phyloP scores from a whole-genome alignment of 2,113 vertebrate genomes.

The Callipepla californica region DNA sequence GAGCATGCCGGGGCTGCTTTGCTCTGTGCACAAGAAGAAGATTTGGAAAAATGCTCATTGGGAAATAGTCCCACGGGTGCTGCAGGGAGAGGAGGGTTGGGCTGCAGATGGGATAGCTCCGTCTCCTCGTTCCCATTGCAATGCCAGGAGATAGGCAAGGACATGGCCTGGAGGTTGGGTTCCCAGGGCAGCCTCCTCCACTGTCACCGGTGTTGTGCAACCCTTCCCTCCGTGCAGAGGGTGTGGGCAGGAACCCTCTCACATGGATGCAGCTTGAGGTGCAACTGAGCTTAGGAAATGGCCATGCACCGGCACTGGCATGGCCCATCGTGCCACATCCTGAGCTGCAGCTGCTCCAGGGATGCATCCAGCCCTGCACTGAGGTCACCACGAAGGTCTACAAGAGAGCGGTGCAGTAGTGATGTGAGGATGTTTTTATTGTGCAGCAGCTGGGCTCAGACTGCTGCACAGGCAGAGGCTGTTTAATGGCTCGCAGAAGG shows the following conservation, averaged over 20 bases:
- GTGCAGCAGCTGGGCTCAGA: background rate
- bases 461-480: background rate
- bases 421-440: rapidly evolving
- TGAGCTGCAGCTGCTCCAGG: rapidly evolving
- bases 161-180: background rate
- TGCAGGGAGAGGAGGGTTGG: background rate
- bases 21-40: background rate
- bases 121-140: background rate
- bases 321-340: background rate
- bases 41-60: background rate
- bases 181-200: constrained; percentile 32
- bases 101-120: background rate
- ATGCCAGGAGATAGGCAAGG: background rate
- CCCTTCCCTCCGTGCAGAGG: background rate
- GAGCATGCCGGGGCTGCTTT: rapidly evolving
- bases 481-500: background rate
- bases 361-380: background rate
- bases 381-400: background rate
- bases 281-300: constrained; percentile 32
- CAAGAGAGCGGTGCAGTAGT: background rate
- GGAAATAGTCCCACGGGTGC: background rate
- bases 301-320: rapidly evolving
- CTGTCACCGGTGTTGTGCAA: background rate
- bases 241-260: background rate
- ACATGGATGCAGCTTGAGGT: background rate